phyloP scores from a whole-genome alignment of 2,888 invertebrate species.

The Cistogaster globosa region DNA sequence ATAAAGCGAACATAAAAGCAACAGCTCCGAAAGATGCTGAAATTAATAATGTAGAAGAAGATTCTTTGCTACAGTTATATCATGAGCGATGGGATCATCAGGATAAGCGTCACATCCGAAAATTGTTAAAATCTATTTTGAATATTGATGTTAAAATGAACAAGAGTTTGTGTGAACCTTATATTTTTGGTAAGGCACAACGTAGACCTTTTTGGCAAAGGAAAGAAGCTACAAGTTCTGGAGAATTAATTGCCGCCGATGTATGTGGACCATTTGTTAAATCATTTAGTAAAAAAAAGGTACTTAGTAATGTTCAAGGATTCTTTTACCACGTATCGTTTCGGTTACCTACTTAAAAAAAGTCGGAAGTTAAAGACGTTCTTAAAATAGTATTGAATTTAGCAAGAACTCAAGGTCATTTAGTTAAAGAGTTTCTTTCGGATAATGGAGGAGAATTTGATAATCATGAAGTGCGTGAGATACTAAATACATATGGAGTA shows the following conservation, averaged over 20 bases:
- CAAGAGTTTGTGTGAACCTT: not conserved
- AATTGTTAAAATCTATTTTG: not conserved
- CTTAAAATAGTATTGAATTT: no score
- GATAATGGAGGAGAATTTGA: constrained; percentile 56
- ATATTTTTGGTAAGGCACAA: constrained; percentile 26
- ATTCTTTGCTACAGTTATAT: not conserved
- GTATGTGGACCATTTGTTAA: constrained; percentile 37
- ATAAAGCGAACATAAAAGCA: not conserved
- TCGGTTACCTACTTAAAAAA: constrained; percentile 4
- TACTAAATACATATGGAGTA: constrained; percentile 37
- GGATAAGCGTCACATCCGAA: constrained; percentile 1
- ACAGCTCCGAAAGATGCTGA: not conserved
- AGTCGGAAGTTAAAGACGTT: constrained; percentile 4
- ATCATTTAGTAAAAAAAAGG: constrained; percentile 26
- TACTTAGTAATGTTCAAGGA: constrained; percentile 44
- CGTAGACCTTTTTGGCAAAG: constrained; percentile 24
- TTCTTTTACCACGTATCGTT: constrained; percentile 36
- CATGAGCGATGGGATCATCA: not conserved
- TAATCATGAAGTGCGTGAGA: constrained; percentile 28
- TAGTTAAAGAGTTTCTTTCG: not conserved
- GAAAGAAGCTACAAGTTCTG: constrained; percentile 35
- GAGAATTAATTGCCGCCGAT: constrained; percentile 46
- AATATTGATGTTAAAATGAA: not conserved
- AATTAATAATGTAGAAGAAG: not conserved
- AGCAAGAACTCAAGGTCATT: not conserved